Percentiles rank a stretch among this genome's conserved stretches.
These are phyloP conservation scores for Tipula unca DNA, from an alignment of 2,888 invertebrate species.

Conservation along the genomic window DNA sequence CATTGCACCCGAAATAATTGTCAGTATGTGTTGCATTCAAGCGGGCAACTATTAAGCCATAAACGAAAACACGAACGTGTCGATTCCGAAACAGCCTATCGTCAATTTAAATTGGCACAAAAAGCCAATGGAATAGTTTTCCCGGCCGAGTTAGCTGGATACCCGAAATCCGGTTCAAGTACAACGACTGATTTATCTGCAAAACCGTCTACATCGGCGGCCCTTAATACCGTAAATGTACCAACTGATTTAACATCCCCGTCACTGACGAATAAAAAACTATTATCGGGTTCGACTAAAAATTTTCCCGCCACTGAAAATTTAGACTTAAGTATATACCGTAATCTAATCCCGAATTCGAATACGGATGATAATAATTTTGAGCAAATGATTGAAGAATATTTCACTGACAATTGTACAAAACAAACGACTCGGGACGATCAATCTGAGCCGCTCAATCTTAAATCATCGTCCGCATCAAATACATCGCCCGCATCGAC, in stretches of 20 bases:
- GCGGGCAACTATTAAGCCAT: constrained; percentile 93
- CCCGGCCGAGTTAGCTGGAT: background rate
- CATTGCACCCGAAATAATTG: constrained; percentile 95
- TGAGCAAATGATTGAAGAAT: constrained; percentile 27
- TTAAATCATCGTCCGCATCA: background rate
- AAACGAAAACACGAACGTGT: constrained; percentile 95
- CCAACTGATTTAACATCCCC: constrained; percentile 16
- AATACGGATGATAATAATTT: constrained; percentile 24
- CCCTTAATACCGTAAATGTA: background rate
- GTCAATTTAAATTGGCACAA: constrained; percentile 33
- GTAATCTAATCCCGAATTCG: background rate
- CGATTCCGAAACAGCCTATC: constrained; percentile 63
- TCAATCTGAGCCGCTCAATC: constrained; percentile 15
- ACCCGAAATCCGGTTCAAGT: background rate
- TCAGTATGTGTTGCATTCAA: constrained; percentile 92
- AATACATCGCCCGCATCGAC: background rate
- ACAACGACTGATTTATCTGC: background rate
- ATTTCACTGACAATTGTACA: constrained; percentile 27
- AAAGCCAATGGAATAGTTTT: constrained; percentile 4
- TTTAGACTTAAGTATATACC: background rate
- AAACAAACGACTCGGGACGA: constrained; percentile 24
- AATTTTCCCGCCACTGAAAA: background rate
- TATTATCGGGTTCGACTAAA: background rate
- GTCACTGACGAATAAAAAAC: background rate
- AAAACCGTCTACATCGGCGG: background rate